phyloP scores from a whole-genome alignment of 2,113 vertebrate species.

The Passer montanus region DNA sequence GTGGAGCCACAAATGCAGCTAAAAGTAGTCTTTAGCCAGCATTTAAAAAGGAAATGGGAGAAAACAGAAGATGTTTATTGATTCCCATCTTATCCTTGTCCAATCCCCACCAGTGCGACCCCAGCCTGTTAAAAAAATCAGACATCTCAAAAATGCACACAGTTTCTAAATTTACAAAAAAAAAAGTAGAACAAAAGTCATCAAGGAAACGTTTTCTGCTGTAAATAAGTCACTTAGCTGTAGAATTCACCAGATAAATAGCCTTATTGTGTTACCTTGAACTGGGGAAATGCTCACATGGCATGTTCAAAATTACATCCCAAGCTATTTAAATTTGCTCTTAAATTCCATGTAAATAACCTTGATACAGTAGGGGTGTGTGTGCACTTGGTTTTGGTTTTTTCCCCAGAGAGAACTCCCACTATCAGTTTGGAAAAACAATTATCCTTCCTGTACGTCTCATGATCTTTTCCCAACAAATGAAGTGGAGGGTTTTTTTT shows the following conservation, averaged over 20 bases:
- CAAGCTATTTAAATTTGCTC: not conserved
- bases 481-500: not conserved
- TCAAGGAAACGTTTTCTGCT: not conserved
- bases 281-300: not conserved
- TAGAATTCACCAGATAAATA: not conserved
- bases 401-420: not conserved
- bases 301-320: not conserved
- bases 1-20: not conserved
- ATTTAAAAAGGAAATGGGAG: not conserved
- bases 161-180: not conserved
- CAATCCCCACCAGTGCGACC: not conserved
- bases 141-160: not conserved
- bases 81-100: not conserved
- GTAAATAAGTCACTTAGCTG: not conserved
- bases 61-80: not conserved
- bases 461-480: not conserved
- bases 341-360: not conserved
- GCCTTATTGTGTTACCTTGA: not conserved
- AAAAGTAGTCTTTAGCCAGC: not conserved
- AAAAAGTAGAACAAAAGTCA: not conserved
- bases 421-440: conserved; percentile 29
- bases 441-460: not conserved
- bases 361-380: fast-evolving
- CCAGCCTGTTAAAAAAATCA: not conserved
- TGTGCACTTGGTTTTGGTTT: not conserved